Conservation (phyloP, 2,113 vertebrate species). For the Otolemur garnettii region DNA sequence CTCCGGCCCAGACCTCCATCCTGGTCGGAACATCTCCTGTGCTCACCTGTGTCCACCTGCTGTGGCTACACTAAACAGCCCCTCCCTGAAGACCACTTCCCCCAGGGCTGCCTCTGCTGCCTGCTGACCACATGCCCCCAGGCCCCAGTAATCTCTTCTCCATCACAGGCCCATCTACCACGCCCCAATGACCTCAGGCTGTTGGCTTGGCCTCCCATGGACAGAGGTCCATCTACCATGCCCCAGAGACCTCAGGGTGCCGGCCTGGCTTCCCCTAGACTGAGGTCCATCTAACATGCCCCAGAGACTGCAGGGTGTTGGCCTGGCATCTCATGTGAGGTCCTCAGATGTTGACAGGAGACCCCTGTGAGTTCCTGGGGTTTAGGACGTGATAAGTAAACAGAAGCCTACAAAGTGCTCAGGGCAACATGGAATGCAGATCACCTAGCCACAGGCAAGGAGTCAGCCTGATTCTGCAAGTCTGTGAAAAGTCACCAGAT, state of each 20-base stretch:
- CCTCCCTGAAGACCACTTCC: not conserved
- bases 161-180: not conserved
- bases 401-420: not conserved
- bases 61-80: not conserved
- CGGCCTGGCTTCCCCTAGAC: accelerated
- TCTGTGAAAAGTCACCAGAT: not conserved
- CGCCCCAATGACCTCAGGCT: accelerated
- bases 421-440: no score
- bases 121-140: not conserved
- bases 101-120: no score
- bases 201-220: no score
- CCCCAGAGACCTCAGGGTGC: accelerated
- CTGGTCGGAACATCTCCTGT: no score
- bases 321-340: not conserved
- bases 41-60: not conserved
- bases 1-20: not conserved
- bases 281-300: not conserved
- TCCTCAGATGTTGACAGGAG: not conserved
- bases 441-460: not conserved
- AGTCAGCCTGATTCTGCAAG: not conserved
- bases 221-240: not conserved
- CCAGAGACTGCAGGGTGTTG: no score
- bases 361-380: not conserved
- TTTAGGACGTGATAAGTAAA: not conserved
- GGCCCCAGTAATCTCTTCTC: not conserved